These are phyloP conservation scores for Struthidea cinerea DNA, from an alignment of 2,113 vertebrate species.

Conservation along the genomic window DNA sequence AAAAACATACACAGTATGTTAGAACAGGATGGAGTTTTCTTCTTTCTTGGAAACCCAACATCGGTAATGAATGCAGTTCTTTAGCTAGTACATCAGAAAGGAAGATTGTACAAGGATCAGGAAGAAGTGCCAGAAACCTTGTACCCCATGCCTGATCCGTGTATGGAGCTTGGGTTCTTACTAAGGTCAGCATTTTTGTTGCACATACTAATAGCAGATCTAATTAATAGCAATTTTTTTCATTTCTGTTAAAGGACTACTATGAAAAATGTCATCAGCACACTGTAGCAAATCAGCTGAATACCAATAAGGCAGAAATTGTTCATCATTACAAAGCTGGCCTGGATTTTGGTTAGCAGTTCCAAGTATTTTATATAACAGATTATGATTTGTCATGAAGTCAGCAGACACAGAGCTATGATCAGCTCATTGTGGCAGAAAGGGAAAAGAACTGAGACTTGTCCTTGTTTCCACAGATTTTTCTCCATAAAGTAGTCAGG, in stretches of 20 bases:
- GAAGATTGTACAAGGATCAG: not conserved
- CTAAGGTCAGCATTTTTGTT: not conserved
- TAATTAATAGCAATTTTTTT: not conserved
- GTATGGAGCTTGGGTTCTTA: not conserved
- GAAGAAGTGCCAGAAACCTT: not conserved
- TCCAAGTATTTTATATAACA: conserved; percentile 36
- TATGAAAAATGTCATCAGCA: conserved; percentile 2
- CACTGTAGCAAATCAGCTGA: conserved; percentile 6
- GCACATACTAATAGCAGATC: not conserved
- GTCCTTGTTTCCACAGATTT: conserved; percentile 41
- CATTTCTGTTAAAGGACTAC: not conserved
- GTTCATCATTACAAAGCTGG: conserved; percentile 33
- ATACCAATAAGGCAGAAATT: conserved; percentile 30
- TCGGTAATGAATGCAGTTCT: not conserved
- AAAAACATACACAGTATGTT: conserved; percentile 20
- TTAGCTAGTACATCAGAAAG: not conserved
- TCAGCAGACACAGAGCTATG: not conserved
- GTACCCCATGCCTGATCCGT: not conserved
- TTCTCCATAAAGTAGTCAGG: conserved; percentile 29
- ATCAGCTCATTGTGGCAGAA: conserved; percentile 16
- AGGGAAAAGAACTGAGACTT: not conserved
- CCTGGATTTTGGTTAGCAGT: not conserved
- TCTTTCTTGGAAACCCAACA: not conserved
- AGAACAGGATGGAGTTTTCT: conserved; percentile 16
- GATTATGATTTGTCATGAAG: conserved; percentile 29